phyloP scores from a whole-genome alignment of 2,113 vertebrate species.

The Oreocharis arfaki region DNA sequence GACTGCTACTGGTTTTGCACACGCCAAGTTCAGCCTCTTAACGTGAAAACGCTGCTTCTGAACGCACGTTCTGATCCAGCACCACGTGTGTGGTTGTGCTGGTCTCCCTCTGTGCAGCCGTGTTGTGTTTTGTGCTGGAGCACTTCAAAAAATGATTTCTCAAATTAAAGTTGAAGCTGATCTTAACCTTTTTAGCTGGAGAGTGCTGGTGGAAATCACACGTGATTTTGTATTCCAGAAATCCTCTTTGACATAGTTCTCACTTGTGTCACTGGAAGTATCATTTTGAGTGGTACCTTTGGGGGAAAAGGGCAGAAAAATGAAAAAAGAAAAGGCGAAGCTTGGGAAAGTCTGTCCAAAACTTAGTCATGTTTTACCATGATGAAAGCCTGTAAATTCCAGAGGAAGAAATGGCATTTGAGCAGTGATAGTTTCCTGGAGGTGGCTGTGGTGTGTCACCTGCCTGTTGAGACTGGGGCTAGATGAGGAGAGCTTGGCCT shows the following conservation, averaged over 20 bases:
- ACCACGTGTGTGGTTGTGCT: not conserved
- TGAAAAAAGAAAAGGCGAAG: not conserved
- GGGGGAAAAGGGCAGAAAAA: no score
- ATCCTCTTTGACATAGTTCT: not conserved
- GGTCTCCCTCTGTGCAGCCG: accelerated
- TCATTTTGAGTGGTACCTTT: not conserved
- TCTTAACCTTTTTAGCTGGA: not conserved
- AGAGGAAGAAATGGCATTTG: not conserved
- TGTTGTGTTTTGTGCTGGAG: not conserved
- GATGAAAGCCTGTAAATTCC: not conserved
- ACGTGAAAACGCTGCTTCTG: not conserved
- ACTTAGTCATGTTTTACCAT: not conserved
- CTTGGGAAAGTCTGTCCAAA: not conserved
- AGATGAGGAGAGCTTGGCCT: not conserved
- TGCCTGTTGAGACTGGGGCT: not conserved
- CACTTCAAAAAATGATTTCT: not conserved
- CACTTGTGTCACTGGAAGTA: not conserved
- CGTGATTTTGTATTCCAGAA: not conserved
- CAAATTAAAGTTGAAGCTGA: not conserved
- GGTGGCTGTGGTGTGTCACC: no score
- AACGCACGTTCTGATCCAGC: not conserved
- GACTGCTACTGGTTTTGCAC: not conserved
- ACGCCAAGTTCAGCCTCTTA: not conserved
- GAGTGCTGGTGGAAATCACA: not conserved
- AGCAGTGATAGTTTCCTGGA: not conserved